A percentile compares a stretch with the other conserved stretches of the same genome.
Conservation (phyloP, 2,888 invertebrate species). For the Nymphalis c-album region DNA sequence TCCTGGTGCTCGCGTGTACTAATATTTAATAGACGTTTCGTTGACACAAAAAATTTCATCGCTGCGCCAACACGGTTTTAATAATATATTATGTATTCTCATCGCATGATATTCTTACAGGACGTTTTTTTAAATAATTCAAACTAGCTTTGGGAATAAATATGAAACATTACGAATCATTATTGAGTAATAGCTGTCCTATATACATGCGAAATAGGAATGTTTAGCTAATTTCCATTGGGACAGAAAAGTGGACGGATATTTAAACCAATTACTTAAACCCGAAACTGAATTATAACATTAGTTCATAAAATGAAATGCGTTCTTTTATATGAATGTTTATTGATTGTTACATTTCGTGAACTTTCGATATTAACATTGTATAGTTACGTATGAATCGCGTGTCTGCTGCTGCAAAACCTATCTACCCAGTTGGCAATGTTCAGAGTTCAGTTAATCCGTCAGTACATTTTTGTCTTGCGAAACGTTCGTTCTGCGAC, state of each 20-base stretch:
- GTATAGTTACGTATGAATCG: slow-evolving; percentile 58
- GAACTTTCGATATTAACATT: slow-evolving; percentile 41
- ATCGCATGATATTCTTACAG: neutral
- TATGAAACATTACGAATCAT: neutral
- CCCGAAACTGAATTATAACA: no score
- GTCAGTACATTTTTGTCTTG: slow-evolving; percentile 69
- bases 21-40: slow-evolving; percentile 37
- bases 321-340: neutral
- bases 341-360: slow-evolving; percentile 16
- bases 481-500: slow-evolving; percentile 59
- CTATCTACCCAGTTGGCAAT: slow-evolving; percentile 72
- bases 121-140: neutral
- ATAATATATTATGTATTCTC: slow-evolving; percentile 10
- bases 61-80: slow-evolving; percentile 27
- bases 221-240: neutral
- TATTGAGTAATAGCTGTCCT: neutral
- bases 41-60: slow-evolving; percentile 34
- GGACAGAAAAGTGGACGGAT: neutral
- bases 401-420: slow-evolving; percentile 71
- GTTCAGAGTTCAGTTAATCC: slow-evolving; percentile 61
- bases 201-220: slow-evolving; percentile 4
- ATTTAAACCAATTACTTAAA: neutral
- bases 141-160: neutral
- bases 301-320: neutral
- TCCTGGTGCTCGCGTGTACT: slow-evolving; percentile 64